Evolutionary conservation across 2,797 vertebrate species (phyloP).

Genomic region (Anolis apletophallus): DNA sequence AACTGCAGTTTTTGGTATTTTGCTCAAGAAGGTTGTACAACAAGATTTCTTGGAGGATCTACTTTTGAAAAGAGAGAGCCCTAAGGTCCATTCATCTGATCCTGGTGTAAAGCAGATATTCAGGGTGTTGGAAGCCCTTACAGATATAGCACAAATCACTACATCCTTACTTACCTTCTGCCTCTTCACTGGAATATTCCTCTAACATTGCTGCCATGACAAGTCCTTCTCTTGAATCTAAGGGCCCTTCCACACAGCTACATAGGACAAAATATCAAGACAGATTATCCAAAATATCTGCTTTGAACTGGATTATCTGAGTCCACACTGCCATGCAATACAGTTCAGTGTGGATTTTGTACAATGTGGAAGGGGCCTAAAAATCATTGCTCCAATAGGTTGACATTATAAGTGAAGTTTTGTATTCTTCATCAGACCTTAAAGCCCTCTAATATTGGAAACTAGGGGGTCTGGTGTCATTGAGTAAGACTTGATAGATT

Average conservation of each 20-base stretch:
- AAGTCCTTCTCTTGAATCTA: background rate
- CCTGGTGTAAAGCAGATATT: background rate
- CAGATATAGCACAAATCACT: background rate
- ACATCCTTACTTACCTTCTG: background rate
- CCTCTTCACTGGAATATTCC: background rate
- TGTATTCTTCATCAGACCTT: slow-evolving; percentile 24
- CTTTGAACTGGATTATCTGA: too few relatives aligned
- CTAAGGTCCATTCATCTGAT: background rate
- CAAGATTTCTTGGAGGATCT: background rate
- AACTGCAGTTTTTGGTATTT: too few relatives aligned
- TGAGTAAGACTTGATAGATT: background rate
- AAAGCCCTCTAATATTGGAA: slow-evolving; percentile 35
- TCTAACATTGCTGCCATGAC: background rate
- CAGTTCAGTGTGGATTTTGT: too few relatives aligned
- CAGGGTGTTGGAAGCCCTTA: background rate
- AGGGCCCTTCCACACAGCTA: too few relatives aligned
- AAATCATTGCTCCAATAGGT: background rate
- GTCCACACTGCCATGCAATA: too few relatives aligned
- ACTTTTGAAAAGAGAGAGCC: background rate
- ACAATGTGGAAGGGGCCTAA: background rate
- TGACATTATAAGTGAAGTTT: slow-evolving; percentile 8
- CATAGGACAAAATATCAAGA: too few relatives aligned
- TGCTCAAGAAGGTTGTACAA: background rate
- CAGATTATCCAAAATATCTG: too few relatives aligned
- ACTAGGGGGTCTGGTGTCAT: background rate